These are phyloP conservation scores for Rambutsinella grinnellia DNA, from an alignment of 2,888 invertebrate genomes.

Conservation along the genomic window DNA sequence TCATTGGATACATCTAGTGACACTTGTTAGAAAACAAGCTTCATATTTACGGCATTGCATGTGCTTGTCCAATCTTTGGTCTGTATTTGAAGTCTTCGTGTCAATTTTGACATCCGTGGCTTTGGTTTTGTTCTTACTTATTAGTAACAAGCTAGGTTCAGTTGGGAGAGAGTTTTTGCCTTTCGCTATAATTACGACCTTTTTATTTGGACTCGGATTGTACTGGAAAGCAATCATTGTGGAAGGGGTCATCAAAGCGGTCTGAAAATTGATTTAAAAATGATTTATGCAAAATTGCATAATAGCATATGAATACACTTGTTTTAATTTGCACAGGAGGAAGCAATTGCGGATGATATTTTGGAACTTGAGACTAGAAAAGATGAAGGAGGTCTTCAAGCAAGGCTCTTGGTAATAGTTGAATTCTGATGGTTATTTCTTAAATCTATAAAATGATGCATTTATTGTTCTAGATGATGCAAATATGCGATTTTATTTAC, in stretches of 20 bases:
- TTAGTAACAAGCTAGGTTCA: not conserved
- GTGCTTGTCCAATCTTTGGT: constrained; percentile 7
- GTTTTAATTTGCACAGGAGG: constrained; percentile 19
- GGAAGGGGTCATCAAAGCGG: constrained; percentile 9
- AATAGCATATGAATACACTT: not conserved
- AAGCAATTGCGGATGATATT: constrained; percentile 26
- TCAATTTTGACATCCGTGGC: not conserved
- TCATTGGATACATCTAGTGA: constrained; percentile 3
- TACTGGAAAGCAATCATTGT: constrained; percentile 25
- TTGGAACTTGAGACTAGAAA: constrained; percentile 23
- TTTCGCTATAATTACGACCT: not conserved
- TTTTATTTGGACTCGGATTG: constrained; percentile 3
- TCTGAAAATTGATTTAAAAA: not conserved
- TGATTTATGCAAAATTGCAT: not conserved
- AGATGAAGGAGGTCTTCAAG: constrained; percentile 22
- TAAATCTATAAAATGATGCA: not conserved
- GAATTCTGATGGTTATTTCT: not conserved
- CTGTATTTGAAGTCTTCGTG: constrained; percentile 16
- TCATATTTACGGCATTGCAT: not conserved
- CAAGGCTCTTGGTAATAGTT: constrained; percentile 22
- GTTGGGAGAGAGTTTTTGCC: constrained; percentile 6
- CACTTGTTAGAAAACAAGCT: not conserved
- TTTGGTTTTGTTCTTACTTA: constrained; percentile 2
- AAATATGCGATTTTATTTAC: constrained; percentile 27
- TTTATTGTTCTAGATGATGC: constrained; percentile 31